These are phyloP conservation scores for Cheumatopsyche charites DNA, from an alignment of 1,140 invertebrate genomes.

Conservation along the genomic window DNA sequence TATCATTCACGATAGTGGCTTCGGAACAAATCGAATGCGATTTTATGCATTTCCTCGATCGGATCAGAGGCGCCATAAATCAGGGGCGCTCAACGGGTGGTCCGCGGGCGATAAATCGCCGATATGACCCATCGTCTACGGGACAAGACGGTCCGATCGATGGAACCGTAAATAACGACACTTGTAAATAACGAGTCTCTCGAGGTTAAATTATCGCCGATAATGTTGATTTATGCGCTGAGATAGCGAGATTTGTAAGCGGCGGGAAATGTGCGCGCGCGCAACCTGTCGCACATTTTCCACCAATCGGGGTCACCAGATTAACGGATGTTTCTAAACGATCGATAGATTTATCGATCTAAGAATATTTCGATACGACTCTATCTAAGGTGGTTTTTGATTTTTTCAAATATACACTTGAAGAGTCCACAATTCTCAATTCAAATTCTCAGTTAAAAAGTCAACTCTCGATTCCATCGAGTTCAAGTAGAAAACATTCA, in stretches of 20 bases:
- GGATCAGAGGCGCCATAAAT: not conserved
- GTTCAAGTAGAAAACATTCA: no score
- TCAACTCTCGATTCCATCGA: no score
- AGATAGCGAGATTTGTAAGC: not conserved
- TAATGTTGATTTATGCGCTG: slow-evolving; percentile 38
- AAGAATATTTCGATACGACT: no score
- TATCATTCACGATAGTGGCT: no score
- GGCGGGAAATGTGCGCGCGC: not conserved
- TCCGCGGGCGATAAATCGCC: slow-evolving; percentile 41
- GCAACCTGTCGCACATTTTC: not conserved
- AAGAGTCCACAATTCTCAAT: no score
- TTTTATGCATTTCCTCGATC: no score
- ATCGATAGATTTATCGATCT: no score
- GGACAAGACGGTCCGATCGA: slow-evolving; percentile 27
- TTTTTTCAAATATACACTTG: no score
- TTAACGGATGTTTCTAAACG: no score
- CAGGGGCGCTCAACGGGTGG: slow-evolving; percentile 19
- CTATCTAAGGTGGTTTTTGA: no score
- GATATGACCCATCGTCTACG: slow-evolving; percentile 6
- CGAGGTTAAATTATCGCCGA: slow-evolving; percentile 36
- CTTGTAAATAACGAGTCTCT: not conserved
- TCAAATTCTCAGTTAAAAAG: no score
- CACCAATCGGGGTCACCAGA: not conserved
- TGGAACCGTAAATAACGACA: slow-evolving; percentile 31
- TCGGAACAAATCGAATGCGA: no score